Evolutionary conservation across 37 sponge, comb jelly and placozoan genomes (phyloP), one percentile per base, ranked within the genome.

Genomic region (Theonella swinhoei): DNA sequence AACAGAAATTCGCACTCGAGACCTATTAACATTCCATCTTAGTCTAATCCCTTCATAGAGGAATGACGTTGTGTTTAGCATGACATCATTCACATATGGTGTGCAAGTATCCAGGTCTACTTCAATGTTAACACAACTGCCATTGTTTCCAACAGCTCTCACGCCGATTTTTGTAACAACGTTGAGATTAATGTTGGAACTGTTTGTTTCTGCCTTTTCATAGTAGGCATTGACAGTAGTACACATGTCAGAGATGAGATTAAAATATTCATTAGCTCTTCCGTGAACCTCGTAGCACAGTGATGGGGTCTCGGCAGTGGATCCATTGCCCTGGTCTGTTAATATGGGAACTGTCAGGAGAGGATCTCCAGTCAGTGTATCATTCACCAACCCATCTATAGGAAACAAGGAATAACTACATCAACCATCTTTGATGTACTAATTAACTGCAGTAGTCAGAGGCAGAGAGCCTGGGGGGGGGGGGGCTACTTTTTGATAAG

Each of bases 281-380:
- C 76, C 76, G 59, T 75, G 76, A 4, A 75, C 34, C 34, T 75
- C 76, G 59, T 75, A 75, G 59, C 76, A 75, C 8, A 75, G 59
- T n/a, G 30, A 42, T 22, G 68, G 68, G 67, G 62, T 17, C 38
- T 41, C 42, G 30, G 33, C 34, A 7, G 41, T 22, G 81, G 58
- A 43, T 47, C 14, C 11, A 14, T 47, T 47, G 7, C 11, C 54
- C 7, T 7, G 11, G 33, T 11, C 62, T 31, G 81, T 22, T 0
- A 25, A 22, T 31, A 84, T 58, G 29, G 85, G 85, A 24, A 84
- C 76, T 28, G 66, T 31, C 41, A 84, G 67, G 2, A 84, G 69
- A 1, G 85, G 85, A 35, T 84, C 85, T 19, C 68, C 85, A 43
- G 62, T 32, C 29, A 84, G 60, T 25, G 76, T 76, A 41, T 84